Percentiles rank a stretch among this genome's conserved stretches.
phyloP scores from a whole-genome alignment of 2,113 vertebrate species.

The Psittacus erithacus region DNA sequence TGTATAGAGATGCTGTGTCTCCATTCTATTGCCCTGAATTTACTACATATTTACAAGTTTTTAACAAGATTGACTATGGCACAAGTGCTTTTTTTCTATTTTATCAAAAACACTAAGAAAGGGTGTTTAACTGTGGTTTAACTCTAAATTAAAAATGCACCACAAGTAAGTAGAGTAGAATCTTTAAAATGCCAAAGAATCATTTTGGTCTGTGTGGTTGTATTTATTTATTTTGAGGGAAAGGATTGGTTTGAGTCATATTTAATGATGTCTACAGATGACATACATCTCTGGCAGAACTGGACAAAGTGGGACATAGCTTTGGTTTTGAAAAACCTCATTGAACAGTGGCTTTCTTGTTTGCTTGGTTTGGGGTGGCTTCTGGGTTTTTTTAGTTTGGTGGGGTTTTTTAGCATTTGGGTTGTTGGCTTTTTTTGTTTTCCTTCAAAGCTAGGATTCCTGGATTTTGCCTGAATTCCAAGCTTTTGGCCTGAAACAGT shows the following conservation, averaged over 20 bases:
- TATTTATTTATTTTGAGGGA: constrained; percentile 30
- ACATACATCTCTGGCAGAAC: constrained; percentile 2
- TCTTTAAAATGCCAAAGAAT: constrained; percentile 29
- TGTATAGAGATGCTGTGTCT: background rate
- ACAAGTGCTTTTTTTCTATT: background rate
- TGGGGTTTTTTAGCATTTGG: background rate
- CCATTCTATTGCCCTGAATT: background rate
- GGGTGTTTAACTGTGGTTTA: background rate
- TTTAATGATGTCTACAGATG: background rate
- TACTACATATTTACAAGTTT: background rate
- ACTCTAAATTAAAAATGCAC: constrained; percentile 25
- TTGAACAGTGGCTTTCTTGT: constrained; percentile 40
- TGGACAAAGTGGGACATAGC: constrained; percentile 10
- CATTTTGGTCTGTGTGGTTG: background rate
- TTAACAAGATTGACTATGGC: background rate
- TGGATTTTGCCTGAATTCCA: background rate
- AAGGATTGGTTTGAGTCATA: constrained; percentile 27
- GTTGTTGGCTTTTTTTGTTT: background rate
- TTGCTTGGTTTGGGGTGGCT: constrained; percentile 6
- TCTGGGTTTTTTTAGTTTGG: background rate
- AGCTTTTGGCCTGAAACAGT: background rate
- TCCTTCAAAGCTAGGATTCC: background rate
- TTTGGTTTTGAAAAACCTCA: constrained; percentile 52
- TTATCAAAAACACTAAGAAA: background rate
- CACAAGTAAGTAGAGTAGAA: constrained; percentile 38